A percentile compares a stretch with the other conserved stretches of the same genome.
Conservation (phyloP, 2,888 invertebrate genomes). For the Azorinus chamasolen region DNA sequence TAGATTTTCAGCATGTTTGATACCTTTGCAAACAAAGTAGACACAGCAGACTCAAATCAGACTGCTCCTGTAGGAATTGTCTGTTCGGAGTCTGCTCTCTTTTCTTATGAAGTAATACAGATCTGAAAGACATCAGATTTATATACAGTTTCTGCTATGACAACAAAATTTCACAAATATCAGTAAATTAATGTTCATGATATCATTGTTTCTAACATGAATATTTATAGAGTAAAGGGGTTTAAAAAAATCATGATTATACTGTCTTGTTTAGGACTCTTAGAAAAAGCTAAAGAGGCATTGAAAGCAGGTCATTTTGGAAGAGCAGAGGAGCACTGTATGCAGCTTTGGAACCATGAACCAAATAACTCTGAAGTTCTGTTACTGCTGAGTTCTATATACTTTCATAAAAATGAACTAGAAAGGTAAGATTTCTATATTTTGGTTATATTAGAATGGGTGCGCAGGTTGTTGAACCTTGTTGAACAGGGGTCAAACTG, state of each 20-base stretch:
- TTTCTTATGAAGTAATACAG: no score
- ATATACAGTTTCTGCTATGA: no score
- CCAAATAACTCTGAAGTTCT: constrained; percentile 98
- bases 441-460: neutral
- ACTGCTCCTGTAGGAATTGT: no score
- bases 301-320: constrained; percentile 99
- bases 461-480: neutral
- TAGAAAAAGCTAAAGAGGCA: constrained; percentile 98
- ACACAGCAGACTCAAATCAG: no score
- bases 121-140: no score
- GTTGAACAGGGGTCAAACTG: neutral
- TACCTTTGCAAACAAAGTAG: no score
- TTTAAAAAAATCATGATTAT: neutral
- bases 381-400: constrained; percentile 97
- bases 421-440: constrained; percentile 92
- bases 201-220: no score
- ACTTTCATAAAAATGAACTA: constrained; percentile 98
- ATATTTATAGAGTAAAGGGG: no score
- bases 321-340: constrained; percentile 98
- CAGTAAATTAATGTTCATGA: no score
- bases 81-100: no score
- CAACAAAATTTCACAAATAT: no score
- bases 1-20: no score
- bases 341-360: constrained; percentile 99
- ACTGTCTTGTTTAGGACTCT: constrained; percentile 90